These are phyloP conservation scores for Trichonephila inaurata DNA, from an alignment of 1,140 invertebrate species.

Conservation along the genomic window DNA sequence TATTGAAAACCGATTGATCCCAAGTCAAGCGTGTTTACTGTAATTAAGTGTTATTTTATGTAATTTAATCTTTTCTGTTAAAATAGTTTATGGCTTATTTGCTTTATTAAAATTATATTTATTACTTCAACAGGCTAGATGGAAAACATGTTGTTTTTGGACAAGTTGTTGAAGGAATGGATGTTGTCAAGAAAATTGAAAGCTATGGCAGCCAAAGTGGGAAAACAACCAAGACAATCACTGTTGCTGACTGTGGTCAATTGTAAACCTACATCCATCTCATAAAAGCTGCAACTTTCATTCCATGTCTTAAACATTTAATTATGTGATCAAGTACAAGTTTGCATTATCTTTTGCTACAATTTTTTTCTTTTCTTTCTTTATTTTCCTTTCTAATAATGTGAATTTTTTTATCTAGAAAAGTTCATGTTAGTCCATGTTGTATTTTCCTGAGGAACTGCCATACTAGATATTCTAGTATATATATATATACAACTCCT, in stretches of 20 bases:
- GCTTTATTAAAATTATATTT: not conserved
- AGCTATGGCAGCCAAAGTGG: conserved; percentile 73
- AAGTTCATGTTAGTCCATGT: conserved; percentile 68
- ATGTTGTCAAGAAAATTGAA: conserved; percentile 83
- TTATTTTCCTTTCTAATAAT: conserved; percentile 51
- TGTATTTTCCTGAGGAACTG: conserved; percentile 56
- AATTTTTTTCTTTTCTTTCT: conserved; percentile 35
- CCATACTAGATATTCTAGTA: conserved; percentile 76
- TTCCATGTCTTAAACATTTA: conserved; percentile 68
- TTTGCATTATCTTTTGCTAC: conserved; percentile 68
- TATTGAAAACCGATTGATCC: too few species aligned
- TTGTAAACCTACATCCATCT: conserved; percentile 81
- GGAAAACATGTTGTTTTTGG: conserved; percentile 98
- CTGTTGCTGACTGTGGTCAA: conserved; percentile 91
- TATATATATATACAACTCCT: not conserved
- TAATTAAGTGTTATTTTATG: too few species aligned
- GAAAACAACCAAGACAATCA: conserved; percentile 89
- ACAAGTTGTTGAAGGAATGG: conserved; percentile 95
- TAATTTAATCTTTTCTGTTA: too few species aligned
- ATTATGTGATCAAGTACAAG: conserved; percentile 57
- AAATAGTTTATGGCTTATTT: too few species aligned
- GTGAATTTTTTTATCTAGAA: conserved; percentile 70
- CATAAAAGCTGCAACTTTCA: conserved; percentile 48
- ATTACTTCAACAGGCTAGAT: conserved; percentile 84
- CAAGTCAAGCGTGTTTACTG: too few species aligned